Percentiles rank a stretch among this genome's conserved stretches.
These are phyloP conservation scores for Pocota personata DNA, from an alignment of 2,888 invertebrate species.

Conservation along the genomic window DNA sequence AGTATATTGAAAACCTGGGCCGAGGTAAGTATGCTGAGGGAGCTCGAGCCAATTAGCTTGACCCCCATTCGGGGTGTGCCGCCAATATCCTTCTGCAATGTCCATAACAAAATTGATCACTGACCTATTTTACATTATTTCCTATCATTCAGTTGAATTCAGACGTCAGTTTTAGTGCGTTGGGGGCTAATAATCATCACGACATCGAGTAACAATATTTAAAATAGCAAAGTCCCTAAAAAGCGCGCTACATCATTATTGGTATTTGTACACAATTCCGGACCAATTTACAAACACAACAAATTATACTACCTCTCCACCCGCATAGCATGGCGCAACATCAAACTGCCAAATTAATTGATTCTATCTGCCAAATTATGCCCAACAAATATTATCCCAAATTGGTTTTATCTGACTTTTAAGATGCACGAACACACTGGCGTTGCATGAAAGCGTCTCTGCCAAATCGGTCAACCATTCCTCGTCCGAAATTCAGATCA, in stretches of 20 bases:
- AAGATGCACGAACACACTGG: slow-evolving; percentile 54
- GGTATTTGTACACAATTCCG: not conserved
- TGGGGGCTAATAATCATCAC: too few species aligned
- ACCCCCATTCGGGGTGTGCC: too few species aligned
- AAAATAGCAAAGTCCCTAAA: too few species aligned
- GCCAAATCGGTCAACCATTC: slow-evolving; percentile 47
- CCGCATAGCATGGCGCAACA: not conserved
- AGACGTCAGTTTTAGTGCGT: too few species aligned
- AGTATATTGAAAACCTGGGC: too few species aligned
- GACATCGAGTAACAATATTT: too few species aligned
- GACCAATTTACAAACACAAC: not conserved
- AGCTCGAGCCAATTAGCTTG: too few species aligned
- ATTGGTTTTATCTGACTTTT: slow-evolving; percentile 56
- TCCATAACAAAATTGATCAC: too few species aligned
- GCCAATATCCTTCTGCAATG: too few species aligned
- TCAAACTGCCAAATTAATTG: slow-evolving; percentile 59
- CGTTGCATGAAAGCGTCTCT: slow-evolving; percentile 21
- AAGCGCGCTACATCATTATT: not conserved
- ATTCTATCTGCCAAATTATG: slow-evolving; percentile 61
- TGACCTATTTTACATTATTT: too few species aligned
- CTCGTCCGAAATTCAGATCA: slow-evolving; percentile 45
- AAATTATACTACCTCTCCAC: not conserved
- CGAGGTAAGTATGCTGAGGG: too few species aligned
- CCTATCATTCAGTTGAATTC: too few species aligned
- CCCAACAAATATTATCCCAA: slow-evolving; percentile 59